These are phyloP conservation scores for Drosophila sordidula DNA, from an alignment of 2,888 invertebrate genomes.

Conservation along the genomic window DNA sequence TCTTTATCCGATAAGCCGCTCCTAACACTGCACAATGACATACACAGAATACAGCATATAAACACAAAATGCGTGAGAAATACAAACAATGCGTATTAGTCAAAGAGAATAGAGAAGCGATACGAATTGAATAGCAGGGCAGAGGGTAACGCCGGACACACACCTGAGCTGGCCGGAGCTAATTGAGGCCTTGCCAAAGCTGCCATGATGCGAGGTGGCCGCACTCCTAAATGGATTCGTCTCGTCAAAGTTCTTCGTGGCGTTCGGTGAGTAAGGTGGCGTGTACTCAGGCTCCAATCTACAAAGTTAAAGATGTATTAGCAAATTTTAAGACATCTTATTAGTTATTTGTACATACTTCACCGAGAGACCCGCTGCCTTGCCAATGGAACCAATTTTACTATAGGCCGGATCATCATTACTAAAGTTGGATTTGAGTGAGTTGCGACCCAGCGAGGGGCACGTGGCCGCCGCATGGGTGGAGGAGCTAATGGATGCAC, in stretches of 20 bases:
- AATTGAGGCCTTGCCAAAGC: slow-evolving; percentile 85
- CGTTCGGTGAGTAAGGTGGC: slow-evolving; percentile 79
- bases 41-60: slow-evolving; percentile 55
- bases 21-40: slow-evolving; percentile 83
- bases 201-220: slow-evolving; percentile 83
- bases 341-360: slow-evolving; percentile 64
- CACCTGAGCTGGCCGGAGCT: slow-evolving; percentile 85
- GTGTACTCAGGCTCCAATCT: slow-evolving; percentile 83
- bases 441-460: slow-evolving; percentile 84
- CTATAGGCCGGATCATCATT: slow-evolving; percentile 84
- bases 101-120: slow-evolving; percentile 38
- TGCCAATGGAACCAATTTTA: slow-evolving; percentile 85
- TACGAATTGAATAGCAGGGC: slow-evolving; percentile 36
- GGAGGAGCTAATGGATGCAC: slow-evolving; percentile 81
- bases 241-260: slow-evolving; percentile 85
- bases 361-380: slow-evolving; percentile 85
- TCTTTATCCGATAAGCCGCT: slow-evolving; percentile 87
- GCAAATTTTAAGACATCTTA: neutral
- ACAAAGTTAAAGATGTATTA: neutral
- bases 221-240: slow-evolving; percentile 83
- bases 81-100: slow-evolving; percentile 69
- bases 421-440: slow-evolving; percentile 84
- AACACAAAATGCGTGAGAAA: slow-evolving; percentile 60
- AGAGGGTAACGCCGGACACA: slow-evolving; percentile 22
- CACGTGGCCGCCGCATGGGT: slow-evolving; percentile 78